Conservation (phyloP, 2,797 vertebrate genomes). For the Megalops cyprinoides region DNA sequence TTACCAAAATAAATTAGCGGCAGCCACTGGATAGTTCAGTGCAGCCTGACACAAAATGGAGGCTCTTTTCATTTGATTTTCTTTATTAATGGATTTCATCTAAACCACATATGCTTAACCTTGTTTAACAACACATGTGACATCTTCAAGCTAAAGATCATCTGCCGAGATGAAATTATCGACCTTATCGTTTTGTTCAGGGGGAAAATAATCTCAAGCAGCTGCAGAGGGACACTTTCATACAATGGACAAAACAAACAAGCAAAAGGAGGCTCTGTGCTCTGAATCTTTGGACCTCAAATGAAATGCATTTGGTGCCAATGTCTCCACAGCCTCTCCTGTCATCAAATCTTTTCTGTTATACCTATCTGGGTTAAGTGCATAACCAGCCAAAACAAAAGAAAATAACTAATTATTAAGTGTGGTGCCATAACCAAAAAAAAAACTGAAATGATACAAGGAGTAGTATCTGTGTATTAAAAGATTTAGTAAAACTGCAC, state of each 20-base stretch:
- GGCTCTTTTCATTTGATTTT: neutral
- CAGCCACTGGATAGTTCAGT: neutral
- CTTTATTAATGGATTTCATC: slow-evolving; percentile 15
- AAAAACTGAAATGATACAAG: neutral
- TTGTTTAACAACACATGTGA: neutral
- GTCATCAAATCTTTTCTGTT: neutral
- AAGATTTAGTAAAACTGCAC: too few species aligned
- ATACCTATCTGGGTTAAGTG: neutral
- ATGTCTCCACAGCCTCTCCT: too few species aligned
- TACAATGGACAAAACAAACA: neutral
- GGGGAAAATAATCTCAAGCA: neutral
- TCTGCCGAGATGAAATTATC: neutral
- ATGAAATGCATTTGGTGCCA: neutral
- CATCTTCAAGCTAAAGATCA: neutral
- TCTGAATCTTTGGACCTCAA: neutral
- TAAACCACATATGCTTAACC: neutral
- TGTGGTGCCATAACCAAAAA: neutral
- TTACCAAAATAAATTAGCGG: slow-evolving; percentile 32
- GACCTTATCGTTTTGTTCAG: neutral
- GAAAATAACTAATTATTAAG: neutral
- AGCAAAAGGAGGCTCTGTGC: neutral
- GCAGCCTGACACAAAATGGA: slow-evolving; percentile 20
- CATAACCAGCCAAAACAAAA: neutral
- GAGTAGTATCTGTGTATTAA: neutral
- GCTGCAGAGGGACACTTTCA: too few species aligned